Percentiles rank a stretch among this genome's conserved stretches.
Conservation (phyloP, 2,888 invertebrate genomes). For the Tachina lurida region DNA sequence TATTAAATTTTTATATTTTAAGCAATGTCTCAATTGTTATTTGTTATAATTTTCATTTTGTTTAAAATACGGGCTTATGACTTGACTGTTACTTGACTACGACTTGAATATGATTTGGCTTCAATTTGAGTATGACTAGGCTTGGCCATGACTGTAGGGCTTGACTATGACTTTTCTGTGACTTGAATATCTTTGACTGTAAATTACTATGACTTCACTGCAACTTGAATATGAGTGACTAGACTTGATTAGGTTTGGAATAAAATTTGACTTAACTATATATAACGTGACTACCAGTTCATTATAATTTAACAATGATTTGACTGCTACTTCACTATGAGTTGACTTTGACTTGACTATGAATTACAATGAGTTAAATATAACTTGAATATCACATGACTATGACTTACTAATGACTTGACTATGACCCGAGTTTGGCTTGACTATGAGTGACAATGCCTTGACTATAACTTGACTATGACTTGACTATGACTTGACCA, state of each 20-base stretch:
- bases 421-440: background rate
- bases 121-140: too few species aligned
- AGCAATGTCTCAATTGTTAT: too few species aligned
- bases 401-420: background rate
- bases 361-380: too few species aligned
- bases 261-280: background rate
- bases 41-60: too few species aligned
- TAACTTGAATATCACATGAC: background rate
- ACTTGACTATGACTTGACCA: background rate
- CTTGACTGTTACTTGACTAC: too few species aligned
- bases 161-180: background rate
- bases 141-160: too few species aligned
- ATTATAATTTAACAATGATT: background rate
- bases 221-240: background rate
- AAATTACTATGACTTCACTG: background rate
- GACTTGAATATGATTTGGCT: too few species aligned
- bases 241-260: background rate
- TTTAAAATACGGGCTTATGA: too few species aligned
- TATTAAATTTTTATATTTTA: too few species aligned
- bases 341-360: background rate
- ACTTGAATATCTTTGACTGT: background rate
- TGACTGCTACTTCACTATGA: background rate
- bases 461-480: background rate
- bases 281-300: background rate
- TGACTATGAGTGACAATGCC: background rate